A percentile compares a stretch with the other conserved stretches of the same genome.
These are phyloP conservation scores for Phrixothrix hirtus DNA, from an alignment of 2,888 invertebrate species.

Conservation along the genomic window DNA sequence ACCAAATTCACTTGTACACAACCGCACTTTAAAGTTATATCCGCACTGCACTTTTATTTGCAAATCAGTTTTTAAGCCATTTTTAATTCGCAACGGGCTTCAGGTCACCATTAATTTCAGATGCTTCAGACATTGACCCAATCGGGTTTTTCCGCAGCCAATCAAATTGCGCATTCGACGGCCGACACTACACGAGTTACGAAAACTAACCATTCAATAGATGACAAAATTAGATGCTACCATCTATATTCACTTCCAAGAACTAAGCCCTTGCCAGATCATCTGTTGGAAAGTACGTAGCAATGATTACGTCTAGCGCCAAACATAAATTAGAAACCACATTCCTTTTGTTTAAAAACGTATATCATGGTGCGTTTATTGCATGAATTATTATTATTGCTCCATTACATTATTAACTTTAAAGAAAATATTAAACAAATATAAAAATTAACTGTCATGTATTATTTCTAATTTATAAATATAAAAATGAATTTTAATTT, in stretches of 20 bases:
- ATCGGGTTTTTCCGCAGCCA: slow-evolving; percentile 69
- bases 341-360: not conserved
- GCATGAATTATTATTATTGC: no score
- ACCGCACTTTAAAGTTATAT: slow-evolving; percentile 47
- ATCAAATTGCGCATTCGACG: slow-evolving; percentile 60
- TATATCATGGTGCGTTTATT: not conserved
- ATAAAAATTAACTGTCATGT: no score
- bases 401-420: no score
- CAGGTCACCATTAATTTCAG: slow-evolving; percentile 62
- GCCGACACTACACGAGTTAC: slow-evolving; percentile 55
- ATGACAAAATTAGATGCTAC: slow-evolving; percentile 10
- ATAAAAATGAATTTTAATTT: no score
- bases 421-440: no score
- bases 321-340: slow-evolving; percentile 14
- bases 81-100: slow-evolving; percentile 63
- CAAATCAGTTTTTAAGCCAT: slow-evolving; percentile 59
- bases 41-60: slow-evolving; percentile 50
- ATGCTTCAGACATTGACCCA: slow-evolving; percentile 69
- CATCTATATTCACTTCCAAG: slow-evolving; percentile 17
- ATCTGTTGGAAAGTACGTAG: slow-evolving; percentile 6
- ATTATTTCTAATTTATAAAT: no score
- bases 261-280: slow-evolving; percentile 19
- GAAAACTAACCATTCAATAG: slow-evolving; percentile 17
- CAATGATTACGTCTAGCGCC: slow-evolving; percentile 8
- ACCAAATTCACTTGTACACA: slow-evolving; percentile 44